These are phyloP conservation scores for Meles meles DNA, from an alignment of 2,113 vertebrate genomes.

Conservation along the genomic window DNA sequence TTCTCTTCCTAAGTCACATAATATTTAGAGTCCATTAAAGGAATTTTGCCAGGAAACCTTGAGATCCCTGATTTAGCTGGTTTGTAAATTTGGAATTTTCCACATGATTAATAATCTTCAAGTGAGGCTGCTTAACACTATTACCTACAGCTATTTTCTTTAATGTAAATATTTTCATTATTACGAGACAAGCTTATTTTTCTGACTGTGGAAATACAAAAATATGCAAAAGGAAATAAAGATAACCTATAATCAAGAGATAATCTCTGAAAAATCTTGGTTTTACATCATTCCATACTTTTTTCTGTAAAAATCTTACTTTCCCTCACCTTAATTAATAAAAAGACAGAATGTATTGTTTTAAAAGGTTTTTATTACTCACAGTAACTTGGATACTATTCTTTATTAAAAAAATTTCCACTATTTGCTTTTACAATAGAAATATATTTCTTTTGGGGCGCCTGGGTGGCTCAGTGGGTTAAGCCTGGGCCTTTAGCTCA, in stretches of 20 bases:
- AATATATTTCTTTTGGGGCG: background rate
- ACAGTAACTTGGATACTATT: background rate
- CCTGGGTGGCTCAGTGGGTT: no score
- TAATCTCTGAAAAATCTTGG: background rate
- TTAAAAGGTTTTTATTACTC: constrained; percentile 19
- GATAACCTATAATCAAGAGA: background rate
- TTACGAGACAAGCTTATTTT: background rate
- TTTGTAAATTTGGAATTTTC: background rate
- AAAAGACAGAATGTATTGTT: background rate
- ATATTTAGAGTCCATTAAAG: background rate
- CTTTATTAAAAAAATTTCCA: background rate
- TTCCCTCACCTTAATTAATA: background rate
- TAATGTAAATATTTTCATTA: constrained; percentile 4
- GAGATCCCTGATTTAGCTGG: background rate
- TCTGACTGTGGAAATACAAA: background rate
- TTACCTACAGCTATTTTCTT: background rate
- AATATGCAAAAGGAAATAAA: background rate
- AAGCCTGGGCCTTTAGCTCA: no score
- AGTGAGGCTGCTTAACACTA: background rate
- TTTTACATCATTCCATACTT: background rate
- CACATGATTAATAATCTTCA: background rate
- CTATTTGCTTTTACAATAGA: background rate
- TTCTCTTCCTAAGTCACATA: background rate
- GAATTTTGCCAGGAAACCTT: background rate
- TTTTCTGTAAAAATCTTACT: background rate